Evolutionary conservation across 2,797 vertebrate genomes (phyloP).

Genomic region (Microctenopoma steveboyesi): DNA sequence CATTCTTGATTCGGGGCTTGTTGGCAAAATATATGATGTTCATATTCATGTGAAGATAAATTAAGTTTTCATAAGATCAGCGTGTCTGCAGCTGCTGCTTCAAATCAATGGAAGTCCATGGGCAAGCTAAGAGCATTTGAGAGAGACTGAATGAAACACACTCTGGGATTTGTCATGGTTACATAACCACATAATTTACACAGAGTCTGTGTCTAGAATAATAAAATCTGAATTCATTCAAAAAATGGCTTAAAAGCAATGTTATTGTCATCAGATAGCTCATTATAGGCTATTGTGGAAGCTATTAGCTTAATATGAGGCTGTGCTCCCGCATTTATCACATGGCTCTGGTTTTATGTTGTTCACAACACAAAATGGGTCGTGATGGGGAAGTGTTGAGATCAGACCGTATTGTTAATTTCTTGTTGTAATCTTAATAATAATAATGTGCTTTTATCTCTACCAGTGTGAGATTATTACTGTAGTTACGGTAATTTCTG

Average conservation of each 20-base stretch:
- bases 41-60: constrained; percentile 20
- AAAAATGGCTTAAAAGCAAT: not conserved
- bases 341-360: not conserved
- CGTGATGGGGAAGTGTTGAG: not conserved
- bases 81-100: constrained; percentile 21
- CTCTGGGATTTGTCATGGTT: constrained; percentile 10
- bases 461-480: not conserved
- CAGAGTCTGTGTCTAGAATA: not conserved
- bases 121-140: not conserved
- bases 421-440: not conserved
- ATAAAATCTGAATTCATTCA: not conserved
- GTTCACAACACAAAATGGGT: not conserved
- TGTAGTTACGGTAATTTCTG: not conserved
- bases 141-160: constrained; percentile 32
- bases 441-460: not conserved
- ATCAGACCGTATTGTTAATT: not conserved
- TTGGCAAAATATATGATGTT: constrained; percentile 12
- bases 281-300: not conserved
- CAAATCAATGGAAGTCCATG: constrained; percentile 35
- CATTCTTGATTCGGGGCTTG: constrained; percentile 10
- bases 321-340: not conserved
- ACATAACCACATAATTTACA: constrained; percentile 1
- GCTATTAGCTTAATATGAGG: not conserved
- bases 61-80: constrained; percentile 14
- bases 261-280: not conserved